Evolutionary conservation across 2,888 invertebrate genomes (phyloP).

Genomic region (Euclidia mi): DNA sequence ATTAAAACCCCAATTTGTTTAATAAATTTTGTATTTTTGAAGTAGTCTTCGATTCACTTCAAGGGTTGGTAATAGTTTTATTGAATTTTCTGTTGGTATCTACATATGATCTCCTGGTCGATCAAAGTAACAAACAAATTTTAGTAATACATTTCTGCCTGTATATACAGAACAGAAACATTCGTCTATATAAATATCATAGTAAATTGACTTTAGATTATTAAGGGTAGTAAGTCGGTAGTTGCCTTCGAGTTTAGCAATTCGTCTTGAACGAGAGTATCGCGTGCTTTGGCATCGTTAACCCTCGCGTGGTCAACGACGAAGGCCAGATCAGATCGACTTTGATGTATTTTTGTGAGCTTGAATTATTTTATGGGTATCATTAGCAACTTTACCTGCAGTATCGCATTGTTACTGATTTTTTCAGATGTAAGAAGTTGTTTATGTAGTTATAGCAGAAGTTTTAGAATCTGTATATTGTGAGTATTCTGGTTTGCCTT

Average conservation of each 20-base stretch:
- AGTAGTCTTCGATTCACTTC: too few relatives aligned
- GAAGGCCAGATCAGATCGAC: constrained; percentile 43
- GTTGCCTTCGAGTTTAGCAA: constrained; percentile 33
- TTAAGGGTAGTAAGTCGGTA: not conserved
- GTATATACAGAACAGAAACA: too few relatives aligned
- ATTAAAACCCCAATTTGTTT: too few relatives aligned
- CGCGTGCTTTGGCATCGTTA: constrained; percentile 48
- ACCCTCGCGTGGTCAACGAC: constrained; percentile 45
- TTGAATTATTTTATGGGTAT: constrained; percentile 21
- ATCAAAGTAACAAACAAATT: too few relatives aligned
- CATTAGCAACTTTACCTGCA: not conserved
- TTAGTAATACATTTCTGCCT: too few relatives aligned
- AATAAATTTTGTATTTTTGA: too few relatives aligned
- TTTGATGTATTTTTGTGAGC: constrained; percentile 31
- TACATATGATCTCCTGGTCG: too few relatives aligned
- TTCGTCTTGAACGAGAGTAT: constrained; percentile 48
- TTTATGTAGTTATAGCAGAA: too few relatives aligned
- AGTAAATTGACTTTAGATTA: not conserved
- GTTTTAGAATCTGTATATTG: too few relatives aligned
- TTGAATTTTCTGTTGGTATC: too few relatives aligned
- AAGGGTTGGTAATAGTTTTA: too few relatives aligned
- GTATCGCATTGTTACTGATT: not conserved
- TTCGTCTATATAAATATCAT: not conserved
- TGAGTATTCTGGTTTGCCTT: too few relatives aligned
- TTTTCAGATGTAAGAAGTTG: not conserved